Base-by-base conservation (phyloP, 2,797 vertebrate genomes). In the Macrochelys suwanniensis region DNA sequence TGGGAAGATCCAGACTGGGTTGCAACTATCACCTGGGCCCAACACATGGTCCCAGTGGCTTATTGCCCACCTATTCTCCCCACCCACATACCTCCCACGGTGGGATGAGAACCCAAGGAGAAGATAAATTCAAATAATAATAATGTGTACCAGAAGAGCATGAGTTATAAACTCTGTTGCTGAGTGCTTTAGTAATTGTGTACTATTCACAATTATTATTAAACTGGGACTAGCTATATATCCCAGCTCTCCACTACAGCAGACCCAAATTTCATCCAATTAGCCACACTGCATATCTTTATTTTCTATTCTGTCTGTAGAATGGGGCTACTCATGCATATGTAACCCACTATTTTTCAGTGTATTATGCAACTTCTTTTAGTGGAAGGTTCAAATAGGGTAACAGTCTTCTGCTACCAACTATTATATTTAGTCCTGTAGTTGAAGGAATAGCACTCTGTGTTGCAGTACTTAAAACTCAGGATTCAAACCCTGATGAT, bases 151-250 rank as follows among this genome's bases (percentile, higher is more conserved):
- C 47, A 25, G n/a, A 8, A 89, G 2, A 88, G 10, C 31, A 45
- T 8, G 0, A n/a, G 16, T 61, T 80, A 61, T 45, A 76, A 2
- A 51, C 65, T 5, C 13, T 16, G 2, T 17, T 77, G 88, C 68
- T 0, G 0, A 82, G 54, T 13, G 1, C 0, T 0, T 16, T 17
- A 81, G 33, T 1, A 81, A 77, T 54, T 76, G 7, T 82, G 78
- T 16, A 25, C 4, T 79, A 59, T 25, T 74, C 56, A 61, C 12
- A 89, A 80, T 91, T 77, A 82, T 15, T 50, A 8, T 1, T 49
- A 93, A 87, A 0, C 2, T 57, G 11, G 12, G 15, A n/a, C 5
- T 3, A 78, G 57, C 11, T 5, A 11, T 56, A 54, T 17, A 84
- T 28, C 33, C 74, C 89, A 19, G 3, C 13, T 91, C 74, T 89